Evolutionary conservation across 2,888 invertebrate species (phyloP).

Genomic region (Spisula subtruncata): DNA sequence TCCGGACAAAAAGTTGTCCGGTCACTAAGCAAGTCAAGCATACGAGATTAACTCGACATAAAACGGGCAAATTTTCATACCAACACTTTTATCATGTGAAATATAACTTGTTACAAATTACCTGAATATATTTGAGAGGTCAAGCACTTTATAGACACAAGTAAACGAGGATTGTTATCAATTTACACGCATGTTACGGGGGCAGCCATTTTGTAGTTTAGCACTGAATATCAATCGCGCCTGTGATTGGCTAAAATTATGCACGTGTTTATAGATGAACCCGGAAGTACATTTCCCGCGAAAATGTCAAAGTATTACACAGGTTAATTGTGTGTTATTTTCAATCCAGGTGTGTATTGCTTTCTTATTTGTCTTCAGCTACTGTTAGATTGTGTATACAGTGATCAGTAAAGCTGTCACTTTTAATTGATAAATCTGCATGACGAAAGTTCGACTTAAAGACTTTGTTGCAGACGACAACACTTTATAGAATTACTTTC

Average conservation of each 20-base stretch:
- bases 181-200: conserved; percentile 46
- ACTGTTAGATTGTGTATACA: no score
- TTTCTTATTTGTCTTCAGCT: not conserved
- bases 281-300: conserved; percentile 48
- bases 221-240: conserved; percentile 21
- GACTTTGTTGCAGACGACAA: conserved; percentile 17
- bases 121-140: not conserved
- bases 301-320: conserved; percentile 37
- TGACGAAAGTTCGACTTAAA: no score
- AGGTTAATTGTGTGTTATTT: not conserved
- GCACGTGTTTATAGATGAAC: conserved; percentile 20
- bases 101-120: not conserved
- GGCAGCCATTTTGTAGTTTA: conserved; percentile 51
- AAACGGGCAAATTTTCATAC: no score
- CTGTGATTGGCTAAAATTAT: conserved; percentile 50
- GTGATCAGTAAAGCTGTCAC: no score
- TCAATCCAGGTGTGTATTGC: not conserved
- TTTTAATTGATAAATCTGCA: no score
- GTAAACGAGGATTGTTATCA: not conserved
- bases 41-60: no score
- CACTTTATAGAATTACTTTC: not conserved
- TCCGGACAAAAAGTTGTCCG: no score
- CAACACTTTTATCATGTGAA: no score
- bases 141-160: not conserved
- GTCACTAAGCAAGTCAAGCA: no score